Percentiles rank a stretch among this genome's conserved stretches.
Evolutionary conservation across 2,113 vertebrate genomes (phyloP).

Genomic region (Myrmophylax atrothorax): DNA sequence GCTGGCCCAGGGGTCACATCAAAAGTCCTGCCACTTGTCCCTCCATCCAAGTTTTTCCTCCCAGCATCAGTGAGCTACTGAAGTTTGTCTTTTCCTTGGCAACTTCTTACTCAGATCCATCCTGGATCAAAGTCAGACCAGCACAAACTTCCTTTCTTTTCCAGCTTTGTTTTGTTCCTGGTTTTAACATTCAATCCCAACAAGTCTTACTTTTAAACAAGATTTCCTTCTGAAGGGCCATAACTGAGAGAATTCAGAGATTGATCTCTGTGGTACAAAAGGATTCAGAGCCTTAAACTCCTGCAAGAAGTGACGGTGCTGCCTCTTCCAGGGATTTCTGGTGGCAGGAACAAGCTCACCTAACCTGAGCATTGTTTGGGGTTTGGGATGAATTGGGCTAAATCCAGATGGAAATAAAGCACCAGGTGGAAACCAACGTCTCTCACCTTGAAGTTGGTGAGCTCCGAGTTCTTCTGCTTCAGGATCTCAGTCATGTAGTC

Average conservation of each 20-base stretch:
- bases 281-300: background rate
- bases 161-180: background rate
- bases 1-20: too few relatives aligned
- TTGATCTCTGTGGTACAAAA: background rate
- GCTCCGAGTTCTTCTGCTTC: conserved; percentile 86
- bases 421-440: background rate
- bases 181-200: background rate
- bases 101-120: background rate
- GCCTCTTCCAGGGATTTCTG: background rate
- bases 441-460: conserved; percentile 92
- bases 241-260: background rate
- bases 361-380: background rate
- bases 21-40: background rate
- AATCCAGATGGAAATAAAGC: background rate
- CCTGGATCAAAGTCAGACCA: background rate
- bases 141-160: background rate
- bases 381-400: background rate
- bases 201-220: background rate
- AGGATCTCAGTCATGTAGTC: conserved; percentile 95
- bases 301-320: background rate
- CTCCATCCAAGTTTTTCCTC: background rate
- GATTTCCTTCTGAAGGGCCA: background rate
- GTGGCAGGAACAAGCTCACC: background rate
- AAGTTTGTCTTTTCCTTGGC: accelerated
- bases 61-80: background rate